These are phyloP conservation scores for Seriola dumerili DNA, from an alignment of 2,113 vertebrate genomes.

Conservation along the genomic window DNA sequence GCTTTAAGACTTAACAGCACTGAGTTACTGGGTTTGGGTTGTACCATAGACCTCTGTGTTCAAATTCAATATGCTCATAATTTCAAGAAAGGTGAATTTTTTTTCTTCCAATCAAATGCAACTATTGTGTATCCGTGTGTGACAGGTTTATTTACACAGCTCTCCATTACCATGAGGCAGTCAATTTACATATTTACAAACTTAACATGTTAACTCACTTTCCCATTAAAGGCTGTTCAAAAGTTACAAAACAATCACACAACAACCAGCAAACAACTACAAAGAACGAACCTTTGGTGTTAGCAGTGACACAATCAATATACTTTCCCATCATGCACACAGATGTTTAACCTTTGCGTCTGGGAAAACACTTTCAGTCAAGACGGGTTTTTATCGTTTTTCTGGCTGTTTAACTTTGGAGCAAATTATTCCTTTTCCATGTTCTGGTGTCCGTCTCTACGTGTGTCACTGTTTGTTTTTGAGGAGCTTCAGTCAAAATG, in stretches of 20 bases:
- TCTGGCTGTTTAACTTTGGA: not conserved
- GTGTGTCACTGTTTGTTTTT: not conserved
- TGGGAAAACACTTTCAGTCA: not conserved
- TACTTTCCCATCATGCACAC: not conserved
- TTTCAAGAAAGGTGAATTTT: not conserved
- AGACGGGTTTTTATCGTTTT: not conserved
- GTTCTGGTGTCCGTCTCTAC: too few species aligned
- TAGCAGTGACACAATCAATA: not conserved
- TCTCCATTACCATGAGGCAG: not conserved
- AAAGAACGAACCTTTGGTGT: not conserved
- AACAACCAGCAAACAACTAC: not conserved
- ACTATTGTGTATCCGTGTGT: not conserved
- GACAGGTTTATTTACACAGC: slow-evolving; percentile 37
- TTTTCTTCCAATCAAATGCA: not conserved
- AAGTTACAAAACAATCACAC: not conserved
- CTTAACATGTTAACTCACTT: not conserved
- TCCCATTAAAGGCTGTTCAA: not conserved
- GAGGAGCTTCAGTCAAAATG: not conserved
- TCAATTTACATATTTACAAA: slow-evolving; percentile 35
- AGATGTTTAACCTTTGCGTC: not conserved
- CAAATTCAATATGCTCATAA: not conserved
- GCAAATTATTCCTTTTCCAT: too few species aligned
- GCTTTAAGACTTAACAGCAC: not conserved
- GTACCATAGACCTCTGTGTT: not conserved
- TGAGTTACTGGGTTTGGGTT: not conserved